Evolutionary conservation across 2,888 invertebrate species (phyloP), one percentile per base, ranked within the genome.

Genomic region (Craniophora ligustri): DNA sequence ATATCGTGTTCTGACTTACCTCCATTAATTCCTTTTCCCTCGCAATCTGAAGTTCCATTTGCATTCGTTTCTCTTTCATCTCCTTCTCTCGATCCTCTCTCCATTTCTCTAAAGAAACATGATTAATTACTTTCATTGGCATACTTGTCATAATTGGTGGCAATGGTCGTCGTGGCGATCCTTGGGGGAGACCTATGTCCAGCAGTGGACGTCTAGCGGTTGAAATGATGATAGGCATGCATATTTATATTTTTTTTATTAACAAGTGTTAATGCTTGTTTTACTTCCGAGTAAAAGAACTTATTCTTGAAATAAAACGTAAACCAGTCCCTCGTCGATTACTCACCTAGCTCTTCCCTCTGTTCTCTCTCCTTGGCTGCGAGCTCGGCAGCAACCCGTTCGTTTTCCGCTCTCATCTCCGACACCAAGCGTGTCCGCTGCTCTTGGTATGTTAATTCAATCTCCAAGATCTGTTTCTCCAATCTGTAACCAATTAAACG

Each of bases 351-450:
- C 21, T 85, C 78, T 11, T 74, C 69, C 18, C 76, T 70, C 50
- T 82, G 81, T 8, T 58, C 85, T 2, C 95, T 94, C 13, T 95
- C 95, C 8, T 94, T 92, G 30, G 95, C 87, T 53, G 95, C 95
- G 5, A 95, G 85, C 56, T 96, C 96, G 42, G 95, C 94, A 2
- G 97, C 93, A 71, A 95, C 96, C 34, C 95, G 92, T 67, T 95
- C 95, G 78, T 96, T 96, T 45, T 95, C 91, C 0, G 95, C 94
- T 10, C 96, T 88, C 77, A 97, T 92, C 71, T 97, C 96, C 0
- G 95, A 89, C 49, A 97, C 85, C 75, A 93, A 78, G 0, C 92
- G 85, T 7, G 91, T 88, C 0, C 93, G 79, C 51, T 93, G 93
- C 72, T 91, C 91, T 49, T 91, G 92, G 57, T 92, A 91, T 0